Base-by-base conservation (phyloP, 2,888 invertebrate genomes). In the Drosophila mettleri region DNA sequence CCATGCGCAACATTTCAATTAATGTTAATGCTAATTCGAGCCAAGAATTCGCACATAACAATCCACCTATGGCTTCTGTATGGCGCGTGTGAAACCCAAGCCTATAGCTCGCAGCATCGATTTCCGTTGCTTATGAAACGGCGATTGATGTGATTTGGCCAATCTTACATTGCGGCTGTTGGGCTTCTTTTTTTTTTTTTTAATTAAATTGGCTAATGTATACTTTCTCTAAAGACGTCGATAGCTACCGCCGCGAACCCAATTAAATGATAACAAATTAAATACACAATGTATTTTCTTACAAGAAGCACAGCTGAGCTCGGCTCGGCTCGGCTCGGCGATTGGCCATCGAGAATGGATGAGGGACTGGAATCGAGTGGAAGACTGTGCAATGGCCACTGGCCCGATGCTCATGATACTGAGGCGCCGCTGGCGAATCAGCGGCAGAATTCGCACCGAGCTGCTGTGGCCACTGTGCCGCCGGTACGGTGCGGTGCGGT, bases 181-280 rank as follows among this genome's bases (percentile, higher is more conserved):
- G 59, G 60, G 54, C 24, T 52, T 12, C 5, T 12, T 18, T 38
- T 18, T 18, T 5, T 36, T 36, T 16, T 2, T 64, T 80, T 78
- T 77, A 80, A 78, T 80, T 78, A 80, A 78, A 66, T 64, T 69
- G 53, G 41, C 49, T 73, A 60, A 69, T 69, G 58, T 59, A 43
- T 55, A 86, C 82, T 83, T 83, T 88, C 82, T 76, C 86, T 70
- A 39, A 49, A 72, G 63, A 27, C 62, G 51, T 58, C 52, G 68
- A 69, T 73, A 77, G 86, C 86, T 86, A 70, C 86, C 60, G 84
- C 69, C 52, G 73, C 52, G 73, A 65, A 86, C 69, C 80, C 84
- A 83, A 83, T 83, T 83, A 88, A 83, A 78, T 83, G 88, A 83
- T 83, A 83, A 88, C 71, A 77, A 80, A 80, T 80, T 80, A 69